Evolutionary conservation across 2,113 vertebrate genomes (phyloP).

Genomic region (Clarias gariepinus): DNA sequence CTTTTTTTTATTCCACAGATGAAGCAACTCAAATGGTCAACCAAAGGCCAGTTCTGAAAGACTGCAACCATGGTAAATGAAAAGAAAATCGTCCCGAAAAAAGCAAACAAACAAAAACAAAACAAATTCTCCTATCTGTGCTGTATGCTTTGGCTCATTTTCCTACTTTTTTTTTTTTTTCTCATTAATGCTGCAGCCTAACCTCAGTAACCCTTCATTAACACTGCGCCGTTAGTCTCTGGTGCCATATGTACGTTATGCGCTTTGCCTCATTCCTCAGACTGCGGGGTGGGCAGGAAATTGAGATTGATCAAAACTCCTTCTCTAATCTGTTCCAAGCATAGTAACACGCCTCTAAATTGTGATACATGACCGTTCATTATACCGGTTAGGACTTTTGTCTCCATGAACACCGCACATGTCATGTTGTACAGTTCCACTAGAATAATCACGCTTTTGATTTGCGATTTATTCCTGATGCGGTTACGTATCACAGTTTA

Average conservation of each 20-base stretch:
- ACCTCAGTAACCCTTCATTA: slow-evolving; percentile 33
- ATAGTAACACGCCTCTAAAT: slow-evolving; percentile 31
- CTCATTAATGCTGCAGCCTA: not conserved
- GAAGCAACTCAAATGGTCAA: slow-evolving; percentile 38
- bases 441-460: not conserved
- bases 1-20: slow-evolving; percentile 46
- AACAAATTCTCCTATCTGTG: slow-evolving; percentile 38
- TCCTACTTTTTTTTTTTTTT: not conserved
- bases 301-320: slow-evolving; percentile 36
- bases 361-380: slow-evolving; percentile 27
- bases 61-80: slow-evolving; percentile 55
- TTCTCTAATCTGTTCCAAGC: slow-evolving; percentile 25
- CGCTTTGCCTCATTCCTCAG: slow-evolving; percentile 23
- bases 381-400: slow-evolving; percentile 11
- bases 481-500: slow-evolving; percentile 20
- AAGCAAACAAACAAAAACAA: too few relatives aligned
- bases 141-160: slow-evolving; percentile 15
- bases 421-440: not conserved
- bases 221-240: slow-evolving; percentile 5
- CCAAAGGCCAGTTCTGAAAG: slow-evolving; percentile 53
- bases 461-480: not conserved
- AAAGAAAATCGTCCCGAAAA: not conserved
- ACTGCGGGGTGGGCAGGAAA: slow-evolving; percentile 28
- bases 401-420: not conserved
- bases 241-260: not conserved